phyloP scores from a whole-genome alignment of 2,113 vertebrate genomes.

The Genyomyrus donnyi region DNA sequence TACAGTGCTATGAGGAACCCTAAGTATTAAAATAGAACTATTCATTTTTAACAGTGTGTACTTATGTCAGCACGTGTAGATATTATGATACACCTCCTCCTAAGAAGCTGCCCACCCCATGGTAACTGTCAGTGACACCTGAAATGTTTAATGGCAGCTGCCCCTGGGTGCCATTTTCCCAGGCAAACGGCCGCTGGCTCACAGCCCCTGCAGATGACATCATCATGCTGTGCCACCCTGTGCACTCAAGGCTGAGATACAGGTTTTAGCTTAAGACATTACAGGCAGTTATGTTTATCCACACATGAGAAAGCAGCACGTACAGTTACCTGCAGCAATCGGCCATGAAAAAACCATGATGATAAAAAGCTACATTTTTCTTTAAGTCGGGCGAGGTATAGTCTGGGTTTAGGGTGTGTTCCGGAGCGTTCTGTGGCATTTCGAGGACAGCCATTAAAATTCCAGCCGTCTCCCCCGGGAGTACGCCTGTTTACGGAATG shows the following conservation, averaged over 20 bases:
- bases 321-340: neutral
- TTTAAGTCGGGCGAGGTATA: neutral
- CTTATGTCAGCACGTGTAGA: neutral
- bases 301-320: neutral
- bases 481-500: constrained; percentile 19
- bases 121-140: neutral
- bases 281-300: neutral
- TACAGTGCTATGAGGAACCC: neutral
- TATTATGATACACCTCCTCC: neutral
- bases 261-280: neutral
- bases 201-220: neutral
- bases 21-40: neutral
- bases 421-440: constrained; percentile 25
- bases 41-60: neutral
- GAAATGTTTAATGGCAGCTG: neutral
- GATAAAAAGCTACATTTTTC: neutral
- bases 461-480: constrained; percentile 27
- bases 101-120: neutral
- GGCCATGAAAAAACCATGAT: neutral
- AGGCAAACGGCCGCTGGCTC: neutral
- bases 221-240: neutral
- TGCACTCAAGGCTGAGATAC: neutral
- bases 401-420: neutral
- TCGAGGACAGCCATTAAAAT: constrained; percentile 30
- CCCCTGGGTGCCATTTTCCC: neutral